phyloP scores from a whole-genome alignment of 1,140 invertebrate species.

The Neuroterus valhalla region DNA sequence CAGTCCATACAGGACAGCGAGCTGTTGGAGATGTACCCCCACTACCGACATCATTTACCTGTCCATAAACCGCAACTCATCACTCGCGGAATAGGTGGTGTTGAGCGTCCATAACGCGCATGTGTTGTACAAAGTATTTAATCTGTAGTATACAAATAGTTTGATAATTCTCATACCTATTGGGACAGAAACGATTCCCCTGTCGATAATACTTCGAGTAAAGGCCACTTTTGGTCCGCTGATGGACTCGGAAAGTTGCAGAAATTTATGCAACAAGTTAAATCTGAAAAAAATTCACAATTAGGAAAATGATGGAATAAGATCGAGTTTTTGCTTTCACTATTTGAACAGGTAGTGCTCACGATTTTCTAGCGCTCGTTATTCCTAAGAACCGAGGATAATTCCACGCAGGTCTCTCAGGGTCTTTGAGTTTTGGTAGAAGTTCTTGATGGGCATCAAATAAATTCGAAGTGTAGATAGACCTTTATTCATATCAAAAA shows the following conservation, averaged over 20 bases:
- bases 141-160: no score
- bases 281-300: conserved; percentile 76
- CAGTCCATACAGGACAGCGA: no score
- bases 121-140: no score
- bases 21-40: no score
- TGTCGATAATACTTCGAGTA: conserved; percentile 76
- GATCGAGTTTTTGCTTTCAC: no score
- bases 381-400: conserved; percentile 85
- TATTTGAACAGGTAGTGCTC: conserved; percentile 62
- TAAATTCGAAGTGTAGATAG: conserved; percentile 82
- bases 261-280: conserved; percentile 81
- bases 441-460: conserved; percentile 87
- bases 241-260: conserved; percentile 82
- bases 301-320: conserved; percentile 31
- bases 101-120: no score
- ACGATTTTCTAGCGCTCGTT: conserved; percentile 82
- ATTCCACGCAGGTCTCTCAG: conserved; percentile 80
- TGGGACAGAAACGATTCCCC: conserved; percentile 73
- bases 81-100: no score
- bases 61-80: no score
- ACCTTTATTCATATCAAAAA: conserved; percentile 60
- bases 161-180: conserved; percentile 48
- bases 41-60: no score
- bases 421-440: conserved; percentile 83
- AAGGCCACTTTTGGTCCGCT: conserved; percentile 75